A percentile compares a stretch with the other conserved stretches of the same genome.
These are phyloP conservation scores for Megaceryle torquata DNA, from an alignment of 2,113 vertebrate genomes.

Conservation along the genomic window DNA sequence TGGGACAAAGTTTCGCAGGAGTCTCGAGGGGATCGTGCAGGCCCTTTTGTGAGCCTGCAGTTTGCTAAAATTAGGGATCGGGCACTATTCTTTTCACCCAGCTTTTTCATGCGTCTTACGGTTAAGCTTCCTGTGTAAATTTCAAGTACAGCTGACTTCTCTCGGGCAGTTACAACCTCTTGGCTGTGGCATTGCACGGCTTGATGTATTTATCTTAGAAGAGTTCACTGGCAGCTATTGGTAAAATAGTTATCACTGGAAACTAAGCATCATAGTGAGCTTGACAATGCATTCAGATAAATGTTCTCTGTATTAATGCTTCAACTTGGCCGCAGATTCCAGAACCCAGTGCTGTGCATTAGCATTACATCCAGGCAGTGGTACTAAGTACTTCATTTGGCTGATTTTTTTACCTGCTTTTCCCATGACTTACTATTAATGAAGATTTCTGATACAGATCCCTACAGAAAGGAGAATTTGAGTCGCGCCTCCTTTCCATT, in stretches of 20 bases:
- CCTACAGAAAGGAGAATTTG: not conserved
- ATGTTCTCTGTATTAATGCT: not conserved
- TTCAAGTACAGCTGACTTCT: not conserved
- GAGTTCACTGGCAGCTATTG: not conserved
- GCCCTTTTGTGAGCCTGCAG: not conserved
- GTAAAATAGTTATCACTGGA: not conserved
- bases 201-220: not conserved
- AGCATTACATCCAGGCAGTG: not conserved
- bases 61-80: not conserved
- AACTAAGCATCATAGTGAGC: not conserved
- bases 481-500: not conserved
- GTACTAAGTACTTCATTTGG: not conserved
- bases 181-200: not conserved
- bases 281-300: not conserved
- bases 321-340: not conserved
- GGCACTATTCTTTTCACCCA: rapidly evolving
- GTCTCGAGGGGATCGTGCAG: not conserved
- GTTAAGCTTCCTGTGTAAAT: not conserved
- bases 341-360: not conserved
- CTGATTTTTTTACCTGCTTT: not conserved
- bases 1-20: not conserved
- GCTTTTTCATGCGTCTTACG: not conserved
- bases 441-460: not conserved
- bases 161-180: not conserved
- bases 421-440: not conserved